A percentile compares a stretch with the other conserved stretches of the same genome.
These are phyloP conservation scores for Drosophila recens DNA, from an alignment of 2,888 invertebrate genomes.

Conservation along the genomic window DNA sequence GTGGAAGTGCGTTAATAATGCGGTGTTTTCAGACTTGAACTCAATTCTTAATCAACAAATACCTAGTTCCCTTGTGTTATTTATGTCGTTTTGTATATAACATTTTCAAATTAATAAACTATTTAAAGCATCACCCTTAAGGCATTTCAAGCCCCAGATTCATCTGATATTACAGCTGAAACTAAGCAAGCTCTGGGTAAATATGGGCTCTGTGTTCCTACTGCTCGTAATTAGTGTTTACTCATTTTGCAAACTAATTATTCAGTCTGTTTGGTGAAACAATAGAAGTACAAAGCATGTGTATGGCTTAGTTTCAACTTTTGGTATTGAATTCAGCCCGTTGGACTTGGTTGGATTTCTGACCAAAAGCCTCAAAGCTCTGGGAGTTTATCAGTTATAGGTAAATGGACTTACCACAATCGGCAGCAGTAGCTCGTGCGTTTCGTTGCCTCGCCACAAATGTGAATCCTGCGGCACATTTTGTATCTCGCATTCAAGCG, in stretches of 20 bases:
- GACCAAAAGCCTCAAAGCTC: conserved; percentile 48
- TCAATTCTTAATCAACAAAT: no score
- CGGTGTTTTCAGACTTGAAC: no score
- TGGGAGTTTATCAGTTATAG: conserved; percentile 12
- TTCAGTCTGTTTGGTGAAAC: conserved; percentile 48
- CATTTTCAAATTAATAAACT: conserved; percentile 6
- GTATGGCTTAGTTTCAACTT: background rate
- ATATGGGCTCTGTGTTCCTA: conserved; percentile 15
- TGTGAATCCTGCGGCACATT: conserved; percentile 88
- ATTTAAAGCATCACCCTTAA: background rate
- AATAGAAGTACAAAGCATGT: conserved; percentile 28
- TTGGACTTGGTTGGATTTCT: conserved; percentile 49
- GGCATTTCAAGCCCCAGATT: background rate
- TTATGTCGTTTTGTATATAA: background rate
- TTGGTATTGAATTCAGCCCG: background rate
- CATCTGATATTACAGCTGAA: background rate
- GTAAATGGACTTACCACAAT: conserved; percentile 87
- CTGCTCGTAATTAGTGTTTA: conserved; percentile 19
- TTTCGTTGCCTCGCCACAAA: conserved; percentile 90
- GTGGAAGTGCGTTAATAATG: no score
- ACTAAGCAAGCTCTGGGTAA: background rate
- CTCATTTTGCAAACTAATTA: conserved; percentile 30
- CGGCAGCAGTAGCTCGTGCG: conserved; percentile 89
- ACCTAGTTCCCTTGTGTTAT: no score
- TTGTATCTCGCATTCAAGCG: conserved; percentile 89